Percentiles rank a stretch among this genome's conserved stretches.
phyloP scores from a whole-genome alignment of 2,888 invertebrate genomes.

The Agonopterix arenella region DNA sequence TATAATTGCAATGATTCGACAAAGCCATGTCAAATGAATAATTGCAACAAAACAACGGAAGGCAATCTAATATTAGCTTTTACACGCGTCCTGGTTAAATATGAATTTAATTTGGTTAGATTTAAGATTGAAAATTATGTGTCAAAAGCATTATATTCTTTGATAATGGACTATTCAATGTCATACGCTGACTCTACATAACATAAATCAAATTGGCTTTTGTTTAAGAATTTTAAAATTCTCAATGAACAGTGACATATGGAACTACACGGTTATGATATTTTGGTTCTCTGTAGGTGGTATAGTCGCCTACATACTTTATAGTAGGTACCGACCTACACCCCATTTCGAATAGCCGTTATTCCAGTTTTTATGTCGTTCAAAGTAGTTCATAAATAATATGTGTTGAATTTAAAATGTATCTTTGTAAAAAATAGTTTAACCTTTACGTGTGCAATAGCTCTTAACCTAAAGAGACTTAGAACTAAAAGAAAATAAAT shows the following conservation, averaged over 20 bases:
- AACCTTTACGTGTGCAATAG: slow-evolving; percentile 11
- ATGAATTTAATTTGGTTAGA: neutral
- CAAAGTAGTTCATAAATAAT: neutral
- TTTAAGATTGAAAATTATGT: neutral
- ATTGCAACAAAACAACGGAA: slow-evolving; percentile 59
- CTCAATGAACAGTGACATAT: slow-evolving; percentile 1
- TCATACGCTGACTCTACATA: too few relatives aligned
- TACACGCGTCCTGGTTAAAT: slow-evolving; percentile 29
- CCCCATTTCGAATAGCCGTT: neutral
- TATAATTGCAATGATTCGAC: slow-evolving; percentile 43
- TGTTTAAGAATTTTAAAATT: too few relatives aligned
- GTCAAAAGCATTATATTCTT: neutral
- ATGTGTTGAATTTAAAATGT: neutral
- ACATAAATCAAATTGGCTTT: too few relatives aligned
- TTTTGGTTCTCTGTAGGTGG: neutral
- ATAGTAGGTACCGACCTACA: neutral
- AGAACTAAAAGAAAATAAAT: slow-evolving; percentile 77
- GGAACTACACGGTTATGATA: neutral
- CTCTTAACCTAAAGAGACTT: slow-evolving; percentile 49
- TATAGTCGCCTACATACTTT: neutral
- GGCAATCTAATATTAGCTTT: slow-evolving; percentile 26
- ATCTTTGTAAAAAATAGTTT: neutral
- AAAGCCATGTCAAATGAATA: slow-evolving; percentile 64
- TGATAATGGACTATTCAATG: neutral
- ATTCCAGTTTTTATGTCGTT: neutral